Conservation (phyloP, 2,797 vertebrate genomes). For the Harpagifer antarcticus region DNA sequence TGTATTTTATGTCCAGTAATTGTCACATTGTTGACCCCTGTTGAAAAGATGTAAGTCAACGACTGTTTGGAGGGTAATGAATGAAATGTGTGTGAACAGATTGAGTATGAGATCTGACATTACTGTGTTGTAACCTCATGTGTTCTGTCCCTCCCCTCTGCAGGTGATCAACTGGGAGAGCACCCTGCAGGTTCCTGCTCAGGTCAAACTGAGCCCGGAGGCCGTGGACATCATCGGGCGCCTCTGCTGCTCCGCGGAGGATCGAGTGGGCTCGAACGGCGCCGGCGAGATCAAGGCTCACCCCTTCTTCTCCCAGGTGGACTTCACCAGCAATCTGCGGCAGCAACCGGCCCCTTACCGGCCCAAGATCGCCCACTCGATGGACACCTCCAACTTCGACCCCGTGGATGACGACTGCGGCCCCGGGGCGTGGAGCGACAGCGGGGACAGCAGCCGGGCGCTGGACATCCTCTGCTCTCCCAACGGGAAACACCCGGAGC, state of each 20-base stretch:
- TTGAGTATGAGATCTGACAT: too few species aligned
- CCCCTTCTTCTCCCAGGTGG: conserved; percentile 91
- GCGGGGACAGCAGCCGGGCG: conserved; percentile 91
- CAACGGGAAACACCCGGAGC: conserved; percentile 93
- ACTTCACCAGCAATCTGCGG: conserved; percentile 95
- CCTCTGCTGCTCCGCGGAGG: conserved; percentile 94
- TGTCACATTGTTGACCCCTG: too few species aligned
- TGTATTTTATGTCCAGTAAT: too few species aligned
- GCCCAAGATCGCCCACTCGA: conserved; percentile 97
- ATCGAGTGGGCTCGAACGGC: conserved; percentile 92
- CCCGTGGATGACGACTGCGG: conserved; percentile 94
- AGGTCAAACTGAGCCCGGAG: conserved; percentile 94
- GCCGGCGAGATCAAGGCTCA: conserved; percentile 96
- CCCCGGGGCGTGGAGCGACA: conserved; percentile 90
- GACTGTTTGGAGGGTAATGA: too few species aligned
- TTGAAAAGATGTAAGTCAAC: too few species aligned
- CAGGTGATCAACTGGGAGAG: conserved; percentile 99
- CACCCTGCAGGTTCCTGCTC: conserved; percentile 95
- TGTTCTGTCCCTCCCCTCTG: neutral
- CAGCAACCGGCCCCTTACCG: conserved; percentile 95
- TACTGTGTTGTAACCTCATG: neutral
- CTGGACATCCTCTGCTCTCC: conserved; percentile 90
- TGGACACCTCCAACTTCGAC: conserved; percentile 99
- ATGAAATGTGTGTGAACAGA: neutral
- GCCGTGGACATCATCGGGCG: conserved; percentile 94